phyloP scores from a whole-genome alignment of 1,140 invertebrate genomes.

The Zaprionus camerounensis region DNA sequence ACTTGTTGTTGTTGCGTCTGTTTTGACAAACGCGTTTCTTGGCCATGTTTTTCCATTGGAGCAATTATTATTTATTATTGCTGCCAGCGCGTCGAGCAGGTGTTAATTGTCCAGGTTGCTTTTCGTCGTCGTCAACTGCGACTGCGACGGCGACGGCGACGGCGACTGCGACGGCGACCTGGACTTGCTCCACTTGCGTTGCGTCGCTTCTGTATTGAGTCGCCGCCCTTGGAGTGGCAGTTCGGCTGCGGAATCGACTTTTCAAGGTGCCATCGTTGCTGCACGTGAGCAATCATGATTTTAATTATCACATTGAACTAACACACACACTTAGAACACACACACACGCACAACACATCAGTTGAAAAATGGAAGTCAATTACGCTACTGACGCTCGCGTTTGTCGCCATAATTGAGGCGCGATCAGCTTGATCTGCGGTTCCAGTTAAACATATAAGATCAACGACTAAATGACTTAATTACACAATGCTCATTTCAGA shows the following conservation, averaged over 20 bases:
- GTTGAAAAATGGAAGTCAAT: not conserved
- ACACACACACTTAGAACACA: not conserved
- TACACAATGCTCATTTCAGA: not conserved
- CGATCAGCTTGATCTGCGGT: not conserved
- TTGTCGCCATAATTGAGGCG: not conserved
- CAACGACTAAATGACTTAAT: not conserved
- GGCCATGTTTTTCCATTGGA: constrained; percentile 10
- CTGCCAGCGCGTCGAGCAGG: constrained; percentile 1
- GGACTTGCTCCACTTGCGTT: not conserved
- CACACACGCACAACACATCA: not conserved
- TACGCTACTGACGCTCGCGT: not conserved
- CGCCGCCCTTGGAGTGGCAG: not conserved
- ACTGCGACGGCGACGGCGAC: no score
- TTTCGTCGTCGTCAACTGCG: not conserved
- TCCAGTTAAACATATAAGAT: not conserved
- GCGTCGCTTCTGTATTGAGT: no score
- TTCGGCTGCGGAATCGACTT: not conserved
- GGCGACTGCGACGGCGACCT: no score
- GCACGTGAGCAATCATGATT: not conserved
- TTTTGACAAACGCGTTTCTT: constrained; percentile 9
- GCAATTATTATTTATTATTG: constrained; percentile 14
- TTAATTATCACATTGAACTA: constrained; percentile 3
- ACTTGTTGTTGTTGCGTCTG: not conserved
- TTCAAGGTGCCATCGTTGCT: not conserved
- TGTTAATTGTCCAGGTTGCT: constrained; percentile 4